Evolutionary conservation across 1,140 invertebrate species (phyloP), one percentile per base, ranked within the genome.

Genomic region (Monomorium pharaonis): DNA sequence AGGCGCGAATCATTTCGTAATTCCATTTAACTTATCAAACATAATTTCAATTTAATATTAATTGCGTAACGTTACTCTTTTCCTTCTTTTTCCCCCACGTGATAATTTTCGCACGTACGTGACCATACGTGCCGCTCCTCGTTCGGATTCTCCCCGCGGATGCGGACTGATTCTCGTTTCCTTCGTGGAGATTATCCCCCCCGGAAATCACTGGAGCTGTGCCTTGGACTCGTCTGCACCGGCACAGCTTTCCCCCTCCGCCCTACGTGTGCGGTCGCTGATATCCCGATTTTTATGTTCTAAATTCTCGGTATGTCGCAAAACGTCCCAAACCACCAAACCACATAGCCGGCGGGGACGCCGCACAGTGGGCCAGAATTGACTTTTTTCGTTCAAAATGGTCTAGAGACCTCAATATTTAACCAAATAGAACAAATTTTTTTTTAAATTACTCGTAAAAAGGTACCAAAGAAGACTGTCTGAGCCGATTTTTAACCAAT

Each of bases 221-320:
- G 62, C 62, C 75, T 54, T 54, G 30, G 49, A 76, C 42, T 63
- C 37, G 56, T 58, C n/a, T n/a, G 18, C 42, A n/a, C n/a, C 6
- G 33, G 77, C 24, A 18, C 24, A 24, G 65, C 33, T 56, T 70
- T 70, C 51, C 18, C 51, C 18, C 33, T 72, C 16, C 24, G 24
- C 21, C 33, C 24, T 37, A n/a, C n/a, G n/a, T n/a, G n/a, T n/a
- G 33, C 37, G 78, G 65, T 72, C n/a, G 37, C 54, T 74, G 67
- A 83, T 83, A 83, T 74, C 78, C 18, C 33, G 51, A 74, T 83
- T 83, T 74, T 74, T 72, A 74, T 47, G 65, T 83, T 83, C 51
- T 44, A 72, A 81, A 72, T 83, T 74, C 67, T 24, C 24, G 27
- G 65, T 74, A 69, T 72, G 78, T 72, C 33, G 65, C 49, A 10